phyloP scores from a whole-genome alignment of 2,113 vertebrate genomes.

The Stegastes partitus region DNA sequence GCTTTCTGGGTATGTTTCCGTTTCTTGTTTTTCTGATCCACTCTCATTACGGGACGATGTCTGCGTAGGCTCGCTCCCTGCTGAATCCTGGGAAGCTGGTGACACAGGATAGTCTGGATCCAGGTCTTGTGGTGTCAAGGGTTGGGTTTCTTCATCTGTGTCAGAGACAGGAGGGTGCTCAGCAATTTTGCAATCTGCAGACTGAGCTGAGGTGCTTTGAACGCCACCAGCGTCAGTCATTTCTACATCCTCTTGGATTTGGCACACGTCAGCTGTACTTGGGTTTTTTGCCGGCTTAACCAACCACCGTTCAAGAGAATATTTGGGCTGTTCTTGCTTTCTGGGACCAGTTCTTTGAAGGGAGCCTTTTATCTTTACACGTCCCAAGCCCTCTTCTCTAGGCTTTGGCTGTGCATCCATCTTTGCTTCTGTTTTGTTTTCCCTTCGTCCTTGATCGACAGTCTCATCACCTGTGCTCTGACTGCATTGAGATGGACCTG shows the following conservation, averaged over 20 bases:
- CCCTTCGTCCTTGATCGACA: conserved; percentile 39
- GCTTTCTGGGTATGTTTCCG: conserved; percentile 9
- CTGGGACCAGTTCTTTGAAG: conserved; percentile 25
- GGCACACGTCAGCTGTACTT: conserved; percentile 15
- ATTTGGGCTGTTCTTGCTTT: conserved; percentile 49
- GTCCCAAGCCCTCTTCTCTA: conserved; percentile 26
- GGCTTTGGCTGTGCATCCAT: conserved; percentile 51
- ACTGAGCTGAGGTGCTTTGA: conserved; percentile 31
- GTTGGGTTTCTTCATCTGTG: conserved; percentile 67
- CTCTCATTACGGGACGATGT: background rate
- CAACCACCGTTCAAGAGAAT: conserved; percentile 66
- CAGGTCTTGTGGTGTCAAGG: conserved; percentile 43
- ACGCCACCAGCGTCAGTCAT: conserved; percentile 35
- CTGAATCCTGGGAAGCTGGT: conserved; percentile 2
- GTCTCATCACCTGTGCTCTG: conserved; percentile 18
- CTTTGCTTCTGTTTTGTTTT: conserved; percentile 1
- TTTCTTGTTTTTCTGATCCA: conserved; percentile 19
- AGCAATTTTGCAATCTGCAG: background rate
- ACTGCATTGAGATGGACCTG: conserved; percentile 11
- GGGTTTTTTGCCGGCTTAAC: conserved; percentile 36
- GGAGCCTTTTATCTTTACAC: conserved; percentile 46
- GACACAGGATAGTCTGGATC: conserved; percentile 6
- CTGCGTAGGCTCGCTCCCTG: background rate
- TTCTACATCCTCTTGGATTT: conserved; percentile 47
- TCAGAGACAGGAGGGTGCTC: conserved; percentile 31